Evolutionary conservation across 2,797 vertebrate species (phyloP).

Genomic region (Pantherophis alleghaniensis): DNA sequence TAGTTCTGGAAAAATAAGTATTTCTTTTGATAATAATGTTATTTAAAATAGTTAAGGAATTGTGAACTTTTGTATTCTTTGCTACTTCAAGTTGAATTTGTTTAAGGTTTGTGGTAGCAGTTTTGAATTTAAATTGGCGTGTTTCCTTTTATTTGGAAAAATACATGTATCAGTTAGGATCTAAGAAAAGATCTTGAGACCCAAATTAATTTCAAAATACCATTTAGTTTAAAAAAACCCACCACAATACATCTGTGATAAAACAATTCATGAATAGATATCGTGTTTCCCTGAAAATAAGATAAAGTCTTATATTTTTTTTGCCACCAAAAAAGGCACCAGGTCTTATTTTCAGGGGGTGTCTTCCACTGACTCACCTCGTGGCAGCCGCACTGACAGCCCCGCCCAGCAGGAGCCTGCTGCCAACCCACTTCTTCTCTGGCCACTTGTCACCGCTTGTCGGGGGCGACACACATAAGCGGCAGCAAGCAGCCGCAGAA

Average conservation of each 20-base stretch:
- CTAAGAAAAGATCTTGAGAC: conserved; percentile 28
- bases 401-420: no score
- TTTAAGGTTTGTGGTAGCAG: conserved; percentile 31
- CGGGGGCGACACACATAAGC: no score
- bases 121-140: conserved; percentile 13
- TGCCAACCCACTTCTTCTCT: no score
- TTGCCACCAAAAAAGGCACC: no score
- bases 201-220: conserved; percentile 13
- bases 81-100: conserved; percentile 44
- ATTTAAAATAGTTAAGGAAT: conserved; percentile 39
- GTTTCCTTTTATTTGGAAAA: conserved; percentile 49
- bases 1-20: conserved; percentile 57
- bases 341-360: no score
- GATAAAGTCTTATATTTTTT: no score
- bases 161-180: conserved; percentile 34
- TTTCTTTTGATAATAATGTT: conserved; percentile 41
- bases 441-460: no score
- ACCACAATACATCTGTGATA: not conserved
- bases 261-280: not conserved
- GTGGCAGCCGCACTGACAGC: accelerated
- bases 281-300: no score
- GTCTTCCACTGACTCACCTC: no score
- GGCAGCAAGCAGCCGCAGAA: no score
- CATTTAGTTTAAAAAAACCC: not conserved
- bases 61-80: conserved; percentile 38